A percentile compares a stretch with the other conserved stretches of the same genome.
Conservation (phyloP, 2,797 vertebrate genomes). For the Hydrolagus colliei region DNA sequence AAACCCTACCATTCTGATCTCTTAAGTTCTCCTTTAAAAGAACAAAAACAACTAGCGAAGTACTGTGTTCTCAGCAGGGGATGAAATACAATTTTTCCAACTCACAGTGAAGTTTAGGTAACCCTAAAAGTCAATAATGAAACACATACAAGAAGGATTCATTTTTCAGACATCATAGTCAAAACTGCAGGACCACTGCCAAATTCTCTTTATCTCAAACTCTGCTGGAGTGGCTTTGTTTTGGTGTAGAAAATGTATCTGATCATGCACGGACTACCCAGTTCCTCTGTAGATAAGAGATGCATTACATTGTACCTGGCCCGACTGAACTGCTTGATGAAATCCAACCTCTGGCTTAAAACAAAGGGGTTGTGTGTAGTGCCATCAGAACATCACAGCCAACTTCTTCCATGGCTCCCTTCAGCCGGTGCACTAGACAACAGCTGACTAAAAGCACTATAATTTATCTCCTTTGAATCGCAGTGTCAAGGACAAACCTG, state of each 20-base stretch:
- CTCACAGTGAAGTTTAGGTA: not conserved
- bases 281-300: conserved; percentile 41
- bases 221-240: conserved; percentile 12
- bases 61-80: not conserved
- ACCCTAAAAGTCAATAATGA: conserved; percentile 8
- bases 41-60: not conserved
- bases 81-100: not conserved
- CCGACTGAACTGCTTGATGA: conserved; percentile 37
- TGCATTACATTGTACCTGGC: conserved; percentile 33
- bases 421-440: conserved; percentile 16
- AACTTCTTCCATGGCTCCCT: conserved; percentile 15
- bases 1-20: not conserved
- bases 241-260: conserved; percentile 34
- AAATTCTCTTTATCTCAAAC: conserved; percentile 16
- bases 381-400: conserved; percentile 19
- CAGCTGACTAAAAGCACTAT: conserved; percentile 20
- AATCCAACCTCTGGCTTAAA: conserved; percentile 38
- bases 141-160: not conserved
- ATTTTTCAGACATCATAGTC: conserved; percentile 21
- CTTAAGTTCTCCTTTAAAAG: not conserved
- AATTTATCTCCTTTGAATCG: conserved; percentile 15
- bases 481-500: conserved; percentile 19
- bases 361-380: conserved; percentile 33
- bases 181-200: conserved; percentile 13
- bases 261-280: conserved; percentile 44